Evolutionary conservation across 2,888 invertebrate genomes (phyloP).

Genomic region (Cephus nigrinus): DNA sequence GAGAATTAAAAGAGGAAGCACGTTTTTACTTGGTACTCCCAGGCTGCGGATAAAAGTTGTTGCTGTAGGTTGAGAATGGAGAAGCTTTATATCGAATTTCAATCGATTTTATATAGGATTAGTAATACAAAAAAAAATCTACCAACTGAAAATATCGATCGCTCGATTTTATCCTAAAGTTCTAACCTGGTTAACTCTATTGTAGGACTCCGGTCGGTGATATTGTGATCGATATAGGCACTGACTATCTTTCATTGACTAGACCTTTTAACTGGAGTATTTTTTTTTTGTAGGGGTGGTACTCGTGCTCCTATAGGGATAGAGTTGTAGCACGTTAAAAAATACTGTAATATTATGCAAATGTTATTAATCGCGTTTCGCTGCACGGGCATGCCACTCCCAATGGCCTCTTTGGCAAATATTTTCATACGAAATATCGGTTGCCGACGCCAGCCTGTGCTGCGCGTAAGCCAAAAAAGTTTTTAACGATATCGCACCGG

Average conservation of each 20-base stretch:
- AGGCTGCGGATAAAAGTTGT: not conserved
- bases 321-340: slow-evolving; percentile 43
- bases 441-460: not conserved
- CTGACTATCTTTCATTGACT: not conserved
- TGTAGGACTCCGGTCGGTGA: not conserved
- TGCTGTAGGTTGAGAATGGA: not conserved
- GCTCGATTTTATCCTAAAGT: not conserved
- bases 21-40: not conserved
- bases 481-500: slow-evolving; percentile 18
- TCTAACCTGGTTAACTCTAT: not conserved
- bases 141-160: not conserved
- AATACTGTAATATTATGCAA: slow-evolving; percentile 63
- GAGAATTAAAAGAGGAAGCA: slow-evolving; percentile 13
- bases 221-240: not conserved
- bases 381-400: slow-evolving; percentile 14
- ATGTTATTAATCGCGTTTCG: slow-evolving; percentile 53
- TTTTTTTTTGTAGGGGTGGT: not conserved
- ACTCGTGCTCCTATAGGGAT: not conserved
- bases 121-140: not conserved
- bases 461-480: slow-evolving; percentile 18
- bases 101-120: not conserved
- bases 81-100: slow-evolving; percentile 29
- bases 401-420: slow-evolving; percentile 22
- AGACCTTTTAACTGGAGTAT: not conserved
- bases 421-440: slow-evolving; percentile 14